These are phyloP conservation scores for Apodemus agrarius DNA, from an alignment of 2,797 vertebrate genomes.

Conservation along the genomic window DNA sequence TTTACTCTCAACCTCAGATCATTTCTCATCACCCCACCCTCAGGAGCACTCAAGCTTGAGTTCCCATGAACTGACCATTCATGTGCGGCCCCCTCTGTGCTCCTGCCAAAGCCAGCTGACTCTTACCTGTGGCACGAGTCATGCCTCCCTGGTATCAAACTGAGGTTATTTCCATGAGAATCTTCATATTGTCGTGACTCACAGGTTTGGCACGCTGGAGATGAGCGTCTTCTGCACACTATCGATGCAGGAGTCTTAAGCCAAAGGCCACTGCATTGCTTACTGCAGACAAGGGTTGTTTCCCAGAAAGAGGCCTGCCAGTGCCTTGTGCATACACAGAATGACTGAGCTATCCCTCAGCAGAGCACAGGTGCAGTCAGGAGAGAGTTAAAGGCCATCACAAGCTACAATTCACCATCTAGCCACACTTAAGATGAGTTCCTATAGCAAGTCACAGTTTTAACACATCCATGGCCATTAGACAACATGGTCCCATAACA, in stretches of 20 bases:
- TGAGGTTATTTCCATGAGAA: not conserved
- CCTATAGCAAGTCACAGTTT: not conserved
- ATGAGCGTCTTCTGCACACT: not conserved
- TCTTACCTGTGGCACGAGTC: not conserved
- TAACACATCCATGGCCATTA: not conserved
- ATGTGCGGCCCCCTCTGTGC: rapidly evolving
- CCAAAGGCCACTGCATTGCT: not conserved
- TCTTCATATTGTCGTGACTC: slow-evolving; percentile 16
- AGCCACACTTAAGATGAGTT: not conserved
- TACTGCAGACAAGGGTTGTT: not conserved
- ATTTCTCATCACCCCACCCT: too few relatives aligned
- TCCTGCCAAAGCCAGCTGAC: not conserved
- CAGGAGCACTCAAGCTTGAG: not conserved
- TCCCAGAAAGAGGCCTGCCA: not conserved
- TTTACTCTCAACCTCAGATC: too few relatives aligned
- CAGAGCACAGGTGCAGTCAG: not conserved
- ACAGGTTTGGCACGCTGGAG: not conserved
- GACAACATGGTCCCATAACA: not conserved
- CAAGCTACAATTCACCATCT: not conserved
- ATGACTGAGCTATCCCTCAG: not conserved
- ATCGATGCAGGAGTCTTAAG: not conserved
- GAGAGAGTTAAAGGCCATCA: not conserved
- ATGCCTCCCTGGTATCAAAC: not conserved
- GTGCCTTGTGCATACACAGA: not conserved
- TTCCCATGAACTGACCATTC: too few relatives aligned